Percentiles rank a stretch among this genome's conserved stretches.
Conservation (phyloP, 92 coral and sea anemone genomes). For the Hydrozoanthus gracilis region DNA sequence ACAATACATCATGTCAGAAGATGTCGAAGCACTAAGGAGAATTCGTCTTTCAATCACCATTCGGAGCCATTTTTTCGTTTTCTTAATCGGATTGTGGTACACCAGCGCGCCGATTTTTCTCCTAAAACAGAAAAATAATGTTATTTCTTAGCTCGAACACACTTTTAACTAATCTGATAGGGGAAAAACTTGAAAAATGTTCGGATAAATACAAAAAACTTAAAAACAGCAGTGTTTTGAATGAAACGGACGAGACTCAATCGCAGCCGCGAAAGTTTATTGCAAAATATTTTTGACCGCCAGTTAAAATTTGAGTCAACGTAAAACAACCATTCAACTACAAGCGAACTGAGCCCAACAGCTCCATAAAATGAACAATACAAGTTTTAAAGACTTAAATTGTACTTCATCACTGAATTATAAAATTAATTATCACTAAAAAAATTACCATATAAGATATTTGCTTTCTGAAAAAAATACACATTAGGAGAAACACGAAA, state of each 20-base stretch:
- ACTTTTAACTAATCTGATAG: neutral
- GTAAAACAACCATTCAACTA: too few species aligned
- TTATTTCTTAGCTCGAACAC: neutral
- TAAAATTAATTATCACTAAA: too few species aligned
- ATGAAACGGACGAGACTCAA: neutral
- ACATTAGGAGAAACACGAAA: too few species aligned
- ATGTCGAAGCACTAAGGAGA: conserved; percentile 72
- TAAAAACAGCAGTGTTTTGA: neutral
- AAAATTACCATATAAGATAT: too few species aligned
- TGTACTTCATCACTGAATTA: too few species aligned
- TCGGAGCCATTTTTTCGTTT: neutral
- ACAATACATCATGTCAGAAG: conserved; percentile 77
- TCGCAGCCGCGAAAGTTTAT: too few species aligned
- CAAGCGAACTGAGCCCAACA: too few species aligned
- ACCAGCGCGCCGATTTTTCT: neutral
- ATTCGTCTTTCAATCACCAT: conserved; percentile 65
- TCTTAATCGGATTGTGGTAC: neutral
- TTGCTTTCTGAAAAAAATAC: too few species aligned
- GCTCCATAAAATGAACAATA: too few species aligned
- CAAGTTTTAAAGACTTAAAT: too few species aligned
- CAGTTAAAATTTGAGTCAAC: too few species aligned
- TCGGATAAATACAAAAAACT: neutral
- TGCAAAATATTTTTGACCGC: too few species aligned
- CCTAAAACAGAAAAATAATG: neutral
- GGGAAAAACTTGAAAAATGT: neutral